Conservation (phyloP, 2,888 invertebrate genomes). For the Trileptium ribeirensis region DNA sequence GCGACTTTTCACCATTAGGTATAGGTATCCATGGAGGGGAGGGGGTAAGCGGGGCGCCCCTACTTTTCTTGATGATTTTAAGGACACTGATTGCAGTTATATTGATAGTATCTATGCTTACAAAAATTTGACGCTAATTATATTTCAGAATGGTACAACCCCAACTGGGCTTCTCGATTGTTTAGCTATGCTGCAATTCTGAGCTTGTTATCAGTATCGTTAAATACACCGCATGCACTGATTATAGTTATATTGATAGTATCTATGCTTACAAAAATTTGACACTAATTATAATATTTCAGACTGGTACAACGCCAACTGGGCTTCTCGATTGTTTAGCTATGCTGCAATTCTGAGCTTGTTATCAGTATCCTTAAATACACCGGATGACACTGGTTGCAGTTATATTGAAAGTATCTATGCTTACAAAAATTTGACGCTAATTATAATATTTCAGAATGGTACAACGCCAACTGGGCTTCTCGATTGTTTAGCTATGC, state of each 20-base stretch:
- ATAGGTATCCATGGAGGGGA: no score
- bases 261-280: no score
- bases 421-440: no score
- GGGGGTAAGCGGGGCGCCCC: no score
- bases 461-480: conserved; percentile 13
- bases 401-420: no score
- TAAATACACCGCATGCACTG: conserved; percentile 96
- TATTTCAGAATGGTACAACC: conserved; percentile 27
- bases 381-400: conserved; percentile 90
- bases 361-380: conserved; percentile 91
- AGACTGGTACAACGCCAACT: conserved; percentile 22
- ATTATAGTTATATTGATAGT: no score
- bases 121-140: neutral
- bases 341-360: conserved; percentile 70
- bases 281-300: conserved; percentile 8
- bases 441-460: conserved; percentile 25
- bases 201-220: conserved; percentile 87
- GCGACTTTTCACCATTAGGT: no score
- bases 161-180: conserved; percentile 16
- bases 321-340: conserved; percentile 31
- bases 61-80: no score
- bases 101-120: no score
- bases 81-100: no score
- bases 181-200: conserved; percentile 61
- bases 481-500: conserved; percentile 35